A percentile compares a stretch with the other conserved stretches of the same genome.
These are phyloP conservation scores for Albula goreensis DNA, from an alignment of 2,113 vertebrate genomes.

Conservation along the genomic window DNA sequence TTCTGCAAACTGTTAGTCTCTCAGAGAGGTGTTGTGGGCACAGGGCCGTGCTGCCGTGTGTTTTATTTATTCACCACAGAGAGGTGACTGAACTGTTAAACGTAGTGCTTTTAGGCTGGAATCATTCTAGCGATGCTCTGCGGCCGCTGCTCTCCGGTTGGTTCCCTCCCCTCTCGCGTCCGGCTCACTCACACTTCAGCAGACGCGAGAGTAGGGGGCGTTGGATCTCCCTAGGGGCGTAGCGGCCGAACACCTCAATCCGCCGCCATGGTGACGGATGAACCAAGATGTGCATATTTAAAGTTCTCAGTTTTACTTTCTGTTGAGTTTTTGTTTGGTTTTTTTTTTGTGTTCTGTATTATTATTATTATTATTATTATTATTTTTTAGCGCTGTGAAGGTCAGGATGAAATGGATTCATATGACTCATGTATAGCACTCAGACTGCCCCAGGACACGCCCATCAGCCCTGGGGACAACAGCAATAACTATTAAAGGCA, in stretches of 20 bases:
- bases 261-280: conserved; percentile 27
- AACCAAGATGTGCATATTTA: background rate
- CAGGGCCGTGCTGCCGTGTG: no score
- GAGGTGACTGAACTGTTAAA: background rate
- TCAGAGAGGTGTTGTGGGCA: background rate
- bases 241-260: no score
- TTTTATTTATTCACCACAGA: background rate
- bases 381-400: background rate
- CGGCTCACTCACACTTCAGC: no score
- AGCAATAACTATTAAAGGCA: conserved; percentile 93
- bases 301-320: background rate
- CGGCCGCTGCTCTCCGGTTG: background rate
- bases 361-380: background rate
- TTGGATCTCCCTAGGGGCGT: no score
- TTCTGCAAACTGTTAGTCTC: no score
- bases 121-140: background rate
- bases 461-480: conserved; percentile 83
- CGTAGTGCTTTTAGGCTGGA: background rate
- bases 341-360: background rate
- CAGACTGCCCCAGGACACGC: conserved; percentile 58
- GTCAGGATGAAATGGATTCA: background rate
- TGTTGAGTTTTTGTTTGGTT: background rate
- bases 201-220: no score
- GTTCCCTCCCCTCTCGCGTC: background rate
- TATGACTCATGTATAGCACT: background rate